Conservation (phyloP, 2,888 invertebrate species). For the Tetragonisca angustula region DNA sequence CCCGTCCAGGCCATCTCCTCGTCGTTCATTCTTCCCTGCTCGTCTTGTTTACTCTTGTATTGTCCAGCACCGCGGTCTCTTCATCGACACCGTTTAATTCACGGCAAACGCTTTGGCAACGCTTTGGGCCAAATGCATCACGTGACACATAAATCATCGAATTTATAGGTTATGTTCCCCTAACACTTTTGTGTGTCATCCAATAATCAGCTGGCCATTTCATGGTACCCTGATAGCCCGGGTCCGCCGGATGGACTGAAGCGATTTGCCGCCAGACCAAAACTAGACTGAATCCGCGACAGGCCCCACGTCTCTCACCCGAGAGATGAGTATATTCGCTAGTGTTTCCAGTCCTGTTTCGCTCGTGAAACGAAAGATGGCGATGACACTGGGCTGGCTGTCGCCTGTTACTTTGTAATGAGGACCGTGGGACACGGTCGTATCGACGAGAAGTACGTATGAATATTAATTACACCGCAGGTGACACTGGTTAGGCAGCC, state of each 20-base stretch:
- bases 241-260: conserved; percentile 75
- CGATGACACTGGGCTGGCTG: not conserved
- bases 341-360: no score
- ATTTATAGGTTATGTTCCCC: conserved; percentile 79
- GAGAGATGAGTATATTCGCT: no score
- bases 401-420: not conserved
- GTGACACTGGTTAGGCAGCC: conserved; percentile 80
- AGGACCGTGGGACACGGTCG: conserved; percentile 49
- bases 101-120: no score
- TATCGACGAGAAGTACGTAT: conserved; percentile 72
- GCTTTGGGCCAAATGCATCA: not conserved
- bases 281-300: conserved; percentile 7
- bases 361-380: not conserved
- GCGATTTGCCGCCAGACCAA: conserved; percentile 64
- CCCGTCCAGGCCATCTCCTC: conserved; percentile 72
- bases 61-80: conserved; percentile 72
- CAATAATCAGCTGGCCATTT: conserved; percentile 76
- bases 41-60: conserved; percentile 83
- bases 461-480: conserved; percentile 83
- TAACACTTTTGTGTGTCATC: conserved; percentile 83
- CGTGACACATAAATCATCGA: conserved; percentile 16
- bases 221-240: conserved; percentile 78
- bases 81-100: not conserved
- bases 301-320: not conserved
- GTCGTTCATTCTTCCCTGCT: conserved; percentile 76